Percentiles rank a stretch among this genome's conserved stretches.
phyloP scores from a whole-genome alignment of 2,797 vertebrate species.

The Harpagifer antarcticus region DNA sequence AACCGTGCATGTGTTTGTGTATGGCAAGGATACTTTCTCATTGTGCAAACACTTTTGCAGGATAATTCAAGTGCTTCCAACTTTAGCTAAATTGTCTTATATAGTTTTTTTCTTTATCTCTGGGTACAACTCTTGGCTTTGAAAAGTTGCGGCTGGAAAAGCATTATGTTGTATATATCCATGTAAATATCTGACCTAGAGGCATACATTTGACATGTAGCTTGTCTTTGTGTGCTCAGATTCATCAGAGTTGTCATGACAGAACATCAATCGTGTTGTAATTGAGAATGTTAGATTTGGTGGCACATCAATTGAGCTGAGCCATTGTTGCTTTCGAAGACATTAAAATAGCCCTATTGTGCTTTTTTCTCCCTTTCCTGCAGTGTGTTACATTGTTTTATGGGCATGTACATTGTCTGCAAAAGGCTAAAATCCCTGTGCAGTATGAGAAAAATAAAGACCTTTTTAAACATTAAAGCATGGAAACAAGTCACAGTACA shows the following conservation, averaged over 20 bases:
- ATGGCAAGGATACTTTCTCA: conserved; percentile 7
- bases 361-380: too few relatives aligned
- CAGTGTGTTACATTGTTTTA: too few relatives aligned
- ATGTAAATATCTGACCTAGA: background rate
- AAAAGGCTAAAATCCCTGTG: too few relatives aligned
- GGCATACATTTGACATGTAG: background rate
- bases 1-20: conserved; percentile 4
- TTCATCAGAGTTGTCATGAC: background rate
- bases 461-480: too few relatives aligned
- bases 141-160: background rate
- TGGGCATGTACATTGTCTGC: too few relatives aligned
- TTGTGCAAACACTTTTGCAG: background rate
- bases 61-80: background rate
- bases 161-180: background rate
- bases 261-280: background rate
- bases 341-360: background rate
- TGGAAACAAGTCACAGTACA: too few relatives aligned
- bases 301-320: background rate
- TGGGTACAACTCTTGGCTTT: background rate
- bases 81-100: background rate
- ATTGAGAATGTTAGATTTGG: background rate
- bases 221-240: background rate
- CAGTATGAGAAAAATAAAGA: too few relatives aligned
- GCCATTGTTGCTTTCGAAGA: background rate
- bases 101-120: background rate